These are phyloP conservation scores for Slavum lentiscoides DNA, from an alignment of 2,888 invertebrate genomes.

Conservation along the genomic window DNA sequence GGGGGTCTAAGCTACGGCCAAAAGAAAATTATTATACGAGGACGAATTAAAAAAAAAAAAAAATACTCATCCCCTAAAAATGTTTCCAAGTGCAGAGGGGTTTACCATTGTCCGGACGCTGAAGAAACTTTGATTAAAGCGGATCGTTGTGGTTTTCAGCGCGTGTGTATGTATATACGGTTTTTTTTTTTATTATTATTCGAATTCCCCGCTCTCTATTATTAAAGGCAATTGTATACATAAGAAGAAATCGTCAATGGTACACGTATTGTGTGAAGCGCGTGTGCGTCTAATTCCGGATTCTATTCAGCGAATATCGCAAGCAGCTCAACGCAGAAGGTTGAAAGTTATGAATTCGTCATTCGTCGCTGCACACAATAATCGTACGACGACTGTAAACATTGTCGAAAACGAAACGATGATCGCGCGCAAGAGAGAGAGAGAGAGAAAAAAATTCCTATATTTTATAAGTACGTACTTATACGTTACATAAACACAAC, in stretches of 20 bases:
- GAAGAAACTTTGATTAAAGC: slow-evolving; percentile 53
- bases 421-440: background rate
- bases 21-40: slow-evolving; percentile 47
- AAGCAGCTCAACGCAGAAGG: background rate
- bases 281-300: slow-evolving; percentile 30
- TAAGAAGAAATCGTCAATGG: slow-evolving; percentile 25
- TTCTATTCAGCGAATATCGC: slow-evolving; percentile 14
- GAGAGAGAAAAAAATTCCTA: background rate
- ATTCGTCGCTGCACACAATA: background rate
- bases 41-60: slow-evolving; percentile 44
- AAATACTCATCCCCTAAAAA: slow-evolving; percentile 28
- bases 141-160: slow-evolving; percentile 33
- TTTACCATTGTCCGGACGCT: slow-evolving; percentile 22
- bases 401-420: background rate
- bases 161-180: background rate
- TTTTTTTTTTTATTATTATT: slow-evolving; percentile 4
- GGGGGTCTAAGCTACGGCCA: slow-evolving; percentile 24
- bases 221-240: slow-evolving; percentile 41
- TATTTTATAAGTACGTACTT: background rate
- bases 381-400: background rate
- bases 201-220: slow-evolving; percentile 26
- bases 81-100: slow-evolving; percentile 19
- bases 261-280: background rate
- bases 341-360: slow-evolving; percentile 11
- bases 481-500: too few species aligned